Conservation (phyloP, 2,113 vertebrate species). For the Neotragus moschatus region DNA sequence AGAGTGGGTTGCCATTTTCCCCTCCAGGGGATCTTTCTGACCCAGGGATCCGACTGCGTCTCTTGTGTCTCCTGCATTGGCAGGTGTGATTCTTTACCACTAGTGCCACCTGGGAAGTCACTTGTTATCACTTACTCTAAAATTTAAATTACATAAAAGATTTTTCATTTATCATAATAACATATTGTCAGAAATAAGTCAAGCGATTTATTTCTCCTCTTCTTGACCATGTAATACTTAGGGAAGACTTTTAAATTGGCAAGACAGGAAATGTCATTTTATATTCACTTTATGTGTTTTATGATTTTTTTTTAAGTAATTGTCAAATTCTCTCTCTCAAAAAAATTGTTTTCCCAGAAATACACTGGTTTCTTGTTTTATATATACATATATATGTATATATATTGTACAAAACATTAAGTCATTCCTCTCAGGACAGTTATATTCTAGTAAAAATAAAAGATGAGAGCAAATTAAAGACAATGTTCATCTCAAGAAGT, state of each 20-base stretch:
- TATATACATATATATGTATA: background rate
- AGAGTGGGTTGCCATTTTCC: background rate
- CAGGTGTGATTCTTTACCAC: background rate
- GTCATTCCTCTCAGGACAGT: background rate
- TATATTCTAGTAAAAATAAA: slow-evolving; percentile 22
- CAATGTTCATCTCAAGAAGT: background rate
- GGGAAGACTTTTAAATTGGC: background rate
- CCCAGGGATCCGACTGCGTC: background rate
- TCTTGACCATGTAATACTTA: background rate
- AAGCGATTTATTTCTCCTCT: background rate
- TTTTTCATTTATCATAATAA: background rate
- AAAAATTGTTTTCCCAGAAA: background rate
- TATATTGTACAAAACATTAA: background rate
- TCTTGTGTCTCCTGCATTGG: background rate
- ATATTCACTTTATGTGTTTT: background rate
- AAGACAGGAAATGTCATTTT: background rate
- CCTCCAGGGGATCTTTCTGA: background rate
- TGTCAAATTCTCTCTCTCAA: background rate
- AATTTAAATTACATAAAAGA: background rate
- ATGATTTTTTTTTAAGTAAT: background rate
- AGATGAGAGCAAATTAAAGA: background rate
- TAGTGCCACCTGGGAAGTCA: background rate
- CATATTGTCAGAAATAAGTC: background rate
- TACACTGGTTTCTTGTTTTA: background rate
- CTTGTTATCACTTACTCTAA: background rate